Percentiles rank a stretch among this genome's conserved stretches.
phyloP scores from a whole-genome alignment of 2,113 vertebrate species.

The Hypomesus transpacificus region DNA sequence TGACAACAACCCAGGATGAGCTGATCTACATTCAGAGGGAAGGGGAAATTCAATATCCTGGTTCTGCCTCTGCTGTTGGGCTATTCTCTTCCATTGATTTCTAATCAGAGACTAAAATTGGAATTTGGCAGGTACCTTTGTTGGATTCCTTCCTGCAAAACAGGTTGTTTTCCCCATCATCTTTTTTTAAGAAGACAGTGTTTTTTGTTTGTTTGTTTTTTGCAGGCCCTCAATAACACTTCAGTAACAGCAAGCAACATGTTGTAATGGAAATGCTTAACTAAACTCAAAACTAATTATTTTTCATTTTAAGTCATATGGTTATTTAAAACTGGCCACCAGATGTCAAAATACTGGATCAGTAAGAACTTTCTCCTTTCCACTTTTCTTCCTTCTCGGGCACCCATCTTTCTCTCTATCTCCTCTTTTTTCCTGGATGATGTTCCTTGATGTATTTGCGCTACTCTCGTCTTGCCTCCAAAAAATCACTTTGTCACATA shows the following conservation, averaged over 20 bases:
- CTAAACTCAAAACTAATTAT: no score
- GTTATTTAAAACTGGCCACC: no score
- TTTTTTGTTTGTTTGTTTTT: not conserved
- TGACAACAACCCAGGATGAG: conserved; percentile 35
- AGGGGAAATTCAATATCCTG: conserved; percentile 32
- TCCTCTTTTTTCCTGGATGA: conserved; percentile 24
- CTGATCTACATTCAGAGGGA: conserved; percentile 33
- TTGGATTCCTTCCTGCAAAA: conserved; percentile 1
- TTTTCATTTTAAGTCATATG: no score
- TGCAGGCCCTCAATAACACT: not conserved
- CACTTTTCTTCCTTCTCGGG: conserved; percentile 12
- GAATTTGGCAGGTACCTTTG: not conserved
- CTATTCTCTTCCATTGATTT: conserved; percentile 32
- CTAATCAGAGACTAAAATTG: conserved; percentile 23
- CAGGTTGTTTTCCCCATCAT: not conserved
- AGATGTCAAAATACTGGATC: no score
- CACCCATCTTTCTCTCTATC: conserved; percentile 18
- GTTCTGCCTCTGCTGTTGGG: conserved; percentile 26
- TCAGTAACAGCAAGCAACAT: no score
- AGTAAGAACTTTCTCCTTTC: not conserved
- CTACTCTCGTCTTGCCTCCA: conserved; percentile 58
- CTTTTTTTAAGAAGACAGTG: not conserved
- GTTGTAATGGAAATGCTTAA: no score
- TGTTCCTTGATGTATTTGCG: conserved; percentile 62
- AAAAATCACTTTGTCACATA: conserved; percentile 78